A percentile compares a stretch with the other conserved stretches of the same genome.
These are phyloP conservation scores for Amblyjoppa fuscipennis DNA, from an alignment of 2,888 invertebrate genomes.

Conservation along the genomic window DNA sequence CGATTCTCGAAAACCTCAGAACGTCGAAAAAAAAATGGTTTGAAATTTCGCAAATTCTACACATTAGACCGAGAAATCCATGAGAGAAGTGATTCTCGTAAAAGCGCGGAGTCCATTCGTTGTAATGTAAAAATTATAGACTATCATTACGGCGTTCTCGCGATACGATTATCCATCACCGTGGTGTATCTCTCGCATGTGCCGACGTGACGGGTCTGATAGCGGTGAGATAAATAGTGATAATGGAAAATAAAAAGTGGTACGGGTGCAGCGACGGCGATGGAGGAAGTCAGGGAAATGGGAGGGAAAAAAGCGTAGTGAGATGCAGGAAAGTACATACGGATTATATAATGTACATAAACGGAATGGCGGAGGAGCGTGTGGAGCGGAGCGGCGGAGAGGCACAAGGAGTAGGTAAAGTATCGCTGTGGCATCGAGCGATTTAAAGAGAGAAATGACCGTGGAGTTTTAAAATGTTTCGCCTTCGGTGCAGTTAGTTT, in stretches of 20 bases:
- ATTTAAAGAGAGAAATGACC: conserved; percentile 76
- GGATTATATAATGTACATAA: conserved; percentile 2
- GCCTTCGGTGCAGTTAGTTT: conserved; percentile 74
- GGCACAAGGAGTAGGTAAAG: conserved; percentile 65
- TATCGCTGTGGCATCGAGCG: conserved; percentile 75
- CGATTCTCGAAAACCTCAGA: too few species aligned
- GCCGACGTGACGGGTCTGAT: conserved; percentile 22
- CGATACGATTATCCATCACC: conserved; percentile 28
- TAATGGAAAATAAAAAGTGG: conserved; percentile 25
- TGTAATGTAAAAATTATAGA: conserved; percentile 14
- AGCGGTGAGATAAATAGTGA: conserved; percentile 37
- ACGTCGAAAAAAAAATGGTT: neutral
- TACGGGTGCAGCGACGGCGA: conserved; percentile 22
- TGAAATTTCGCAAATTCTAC: neutral
- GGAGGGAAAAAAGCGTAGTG: conserved; percentile 3
- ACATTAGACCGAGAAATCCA: neutral
- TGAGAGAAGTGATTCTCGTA: neutral
- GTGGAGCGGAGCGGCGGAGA: conserved; percentile 10
- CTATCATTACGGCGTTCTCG: conserved; percentile 28
- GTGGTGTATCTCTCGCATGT: conserved; percentile 17
- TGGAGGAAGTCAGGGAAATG: conserved; percentile 30
- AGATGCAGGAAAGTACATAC: conserved; percentile 16
- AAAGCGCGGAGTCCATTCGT: conserved; percentile 1
- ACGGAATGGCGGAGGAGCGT: conserved; percentile 34
- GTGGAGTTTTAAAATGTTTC: conserved; percentile 77